Conservation (phyloP, 2,888 invertebrate genomes). For the Zaprionus bogoriensis region DNA sequence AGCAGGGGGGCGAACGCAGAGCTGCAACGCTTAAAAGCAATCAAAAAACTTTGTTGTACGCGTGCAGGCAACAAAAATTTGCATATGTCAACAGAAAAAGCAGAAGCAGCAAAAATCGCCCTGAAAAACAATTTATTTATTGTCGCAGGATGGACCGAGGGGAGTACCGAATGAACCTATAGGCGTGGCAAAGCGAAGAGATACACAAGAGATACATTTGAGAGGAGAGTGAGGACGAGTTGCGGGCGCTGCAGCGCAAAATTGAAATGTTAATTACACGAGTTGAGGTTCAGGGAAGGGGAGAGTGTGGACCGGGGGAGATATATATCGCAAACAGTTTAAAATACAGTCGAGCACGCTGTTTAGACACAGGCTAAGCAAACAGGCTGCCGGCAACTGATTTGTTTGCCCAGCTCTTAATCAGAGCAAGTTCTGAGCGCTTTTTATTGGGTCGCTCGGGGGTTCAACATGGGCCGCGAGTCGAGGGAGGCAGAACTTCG, state of each 20-base stretch:
- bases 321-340: constrained; percentile 62
- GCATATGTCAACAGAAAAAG: constrained; percentile 70
- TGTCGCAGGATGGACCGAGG: constrained; percentile 28
- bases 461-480: constrained; percentile 55
- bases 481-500: constrained; percentile 6
- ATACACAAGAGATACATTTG: constrained; percentile 74
- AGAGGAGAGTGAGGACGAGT: constrained; percentile 26
- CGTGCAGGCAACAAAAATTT: constrained; percentile 60
- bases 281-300: constrained; percentile 10
- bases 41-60: constrained; percentile 55
- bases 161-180: constrained; percentile 11
- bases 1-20: constrained; percentile 9
- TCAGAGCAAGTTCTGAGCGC: constrained; percentile 54
- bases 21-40: constrained; percentile 59
- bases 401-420: constrained; percentile 76
- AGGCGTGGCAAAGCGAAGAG: constrained; percentile 36
- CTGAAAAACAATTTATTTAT: constrained; percentile 65
- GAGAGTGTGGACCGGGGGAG: not conserved
- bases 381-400: constrained; percentile 55
- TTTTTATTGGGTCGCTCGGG: constrained; percentile 43
- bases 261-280: constrained; percentile 76
- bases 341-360: constrained; percentile 67
- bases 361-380: constrained; percentile 74
- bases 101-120: constrained; percentile 52
- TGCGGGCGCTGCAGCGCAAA: constrained; percentile 33